Percentiles rank a stretch among this genome's conserved stretches.
Conservation (phyloP, 2,113 vertebrate species). For the Sinosuthora webbiana region DNA sequence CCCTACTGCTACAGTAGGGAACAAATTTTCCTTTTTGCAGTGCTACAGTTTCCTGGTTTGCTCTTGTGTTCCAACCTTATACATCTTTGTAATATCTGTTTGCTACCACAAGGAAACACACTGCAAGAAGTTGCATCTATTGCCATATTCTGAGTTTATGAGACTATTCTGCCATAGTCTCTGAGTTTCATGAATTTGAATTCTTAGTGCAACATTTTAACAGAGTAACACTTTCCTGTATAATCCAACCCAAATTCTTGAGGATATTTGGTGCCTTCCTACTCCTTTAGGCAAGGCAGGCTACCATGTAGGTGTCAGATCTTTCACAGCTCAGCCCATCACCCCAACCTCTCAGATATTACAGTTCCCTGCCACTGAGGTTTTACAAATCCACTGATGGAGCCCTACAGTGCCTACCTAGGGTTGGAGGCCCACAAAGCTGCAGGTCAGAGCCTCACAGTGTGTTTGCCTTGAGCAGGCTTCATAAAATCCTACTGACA, state of each 20-base stretch:
- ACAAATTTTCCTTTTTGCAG: not conserved
- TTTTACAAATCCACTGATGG: not conserved
- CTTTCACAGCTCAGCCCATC: not conserved
- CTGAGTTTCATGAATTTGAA: not conserved
- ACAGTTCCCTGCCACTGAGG: not conserved
- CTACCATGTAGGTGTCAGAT: not conserved
- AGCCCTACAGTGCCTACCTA: not conserved
- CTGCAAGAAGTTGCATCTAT: not conserved
- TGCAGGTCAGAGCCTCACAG: not conserved
- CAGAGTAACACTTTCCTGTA: not conserved
- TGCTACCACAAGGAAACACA: not conserved
- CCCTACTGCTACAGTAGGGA: not conserved
- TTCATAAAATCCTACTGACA: not conserved
- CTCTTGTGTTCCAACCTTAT: not conserved
- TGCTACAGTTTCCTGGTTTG: not conserved
- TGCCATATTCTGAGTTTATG: not conserved
- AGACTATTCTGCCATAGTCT: too few relatives aligned
- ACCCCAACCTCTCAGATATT: rapidly evolving
- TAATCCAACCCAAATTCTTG: not conserved
- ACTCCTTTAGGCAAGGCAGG: not conserved
- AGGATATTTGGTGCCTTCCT: not conserved
- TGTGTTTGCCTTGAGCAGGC: not conserved
- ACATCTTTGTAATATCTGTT: not conserved
- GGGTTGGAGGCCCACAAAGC: not conserved
- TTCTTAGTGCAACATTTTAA: not conserved